Conservation (phyloP, 2,113 vertebrate genomes). For the Bambusicola thoracicus region DNA sequence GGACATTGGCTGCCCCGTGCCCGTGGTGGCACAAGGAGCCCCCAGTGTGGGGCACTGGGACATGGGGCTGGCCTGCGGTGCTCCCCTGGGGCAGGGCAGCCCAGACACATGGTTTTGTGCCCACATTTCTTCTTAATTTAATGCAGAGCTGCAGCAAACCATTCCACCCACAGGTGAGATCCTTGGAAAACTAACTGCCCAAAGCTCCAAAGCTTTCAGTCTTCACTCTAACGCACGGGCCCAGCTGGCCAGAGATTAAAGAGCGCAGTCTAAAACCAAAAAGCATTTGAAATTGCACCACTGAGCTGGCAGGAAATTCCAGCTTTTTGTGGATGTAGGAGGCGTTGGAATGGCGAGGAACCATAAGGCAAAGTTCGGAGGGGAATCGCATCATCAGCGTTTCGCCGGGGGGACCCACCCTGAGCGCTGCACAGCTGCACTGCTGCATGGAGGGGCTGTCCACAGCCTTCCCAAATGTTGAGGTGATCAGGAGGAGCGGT, state of each 20-base stretch:
- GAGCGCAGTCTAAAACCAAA: constrained; percentile 48
- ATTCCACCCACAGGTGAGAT: constrained; percentile 70
- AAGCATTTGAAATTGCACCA: constrained; percentile 69
- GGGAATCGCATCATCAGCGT: constrained; percentile 25
- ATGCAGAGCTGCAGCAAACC: constrained; percentile 11
- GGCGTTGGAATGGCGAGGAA: constrained; percentile 37
- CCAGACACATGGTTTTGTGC: neutral
- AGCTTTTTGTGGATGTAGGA: constrained; percentile 66
- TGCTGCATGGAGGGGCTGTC: neutral
- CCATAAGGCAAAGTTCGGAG: constrained; percentile 36
- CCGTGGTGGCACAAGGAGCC: neutral
- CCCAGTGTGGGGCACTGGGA: neutral
- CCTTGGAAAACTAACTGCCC: constrained; percentile 60
- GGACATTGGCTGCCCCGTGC: neutral
- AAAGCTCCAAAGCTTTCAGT: constrained; percentile 67
- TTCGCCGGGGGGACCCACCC: neutral
- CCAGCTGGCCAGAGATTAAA: constrained; percentile 77
- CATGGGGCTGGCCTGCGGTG: neutral
- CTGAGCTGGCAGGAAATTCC: constrained; percentile 76
- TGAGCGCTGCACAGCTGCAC: fast-evolving
- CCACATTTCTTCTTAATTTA: neutral
- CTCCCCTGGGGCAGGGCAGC: neutral
- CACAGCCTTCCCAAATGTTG: neutral
- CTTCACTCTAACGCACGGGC: constrained; percentile 59
- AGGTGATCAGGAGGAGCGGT: neutral